Evolutionary conservation across 1,140 invertebrate species (phyloP), one percentile per base, ranked within the genome.

Genomic region (Cataglyphis hispanica): DNA sequence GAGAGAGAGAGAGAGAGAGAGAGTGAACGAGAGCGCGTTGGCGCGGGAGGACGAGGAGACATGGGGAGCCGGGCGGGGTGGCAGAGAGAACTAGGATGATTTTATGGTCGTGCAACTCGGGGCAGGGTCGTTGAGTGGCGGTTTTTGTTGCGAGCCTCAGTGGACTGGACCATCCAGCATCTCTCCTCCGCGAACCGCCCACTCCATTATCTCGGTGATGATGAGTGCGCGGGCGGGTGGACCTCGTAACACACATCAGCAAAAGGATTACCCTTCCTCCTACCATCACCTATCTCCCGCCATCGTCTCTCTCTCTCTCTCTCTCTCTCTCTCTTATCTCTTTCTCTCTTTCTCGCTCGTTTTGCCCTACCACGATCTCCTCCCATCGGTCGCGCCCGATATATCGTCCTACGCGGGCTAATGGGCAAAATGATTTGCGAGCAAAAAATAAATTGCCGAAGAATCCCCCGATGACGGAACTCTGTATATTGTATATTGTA

Each of bases 151-250:
- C 86, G 80, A 91, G 86, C 87, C 88, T 89, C 85, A 87, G 84
- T 93, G 89, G 89, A 91, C 89, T 87, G 89, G 91, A 89, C 80
- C 90, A 91, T 92, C 91, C 89, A 91, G 91, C 86, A 94, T 93
- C 89, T 90, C 89, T 90, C 85, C 91, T 93, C 90, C 87, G 91
- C 88, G 93, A 86, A 94, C 90, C 94, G 94, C 94, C 94, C 92
- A 95, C 94, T 94, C 94, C 92, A 95, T 95, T 95, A 95, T 93
- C 93, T 93, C 90, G 90, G 92, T 92, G 94, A 94, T 94, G 94
- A 94, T 94, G 93, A 94, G 94, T 94, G 93, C 93, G 93, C 93
- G 93, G 91, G 93, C 93, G 93, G 93, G 87, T 93, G 87, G 87
- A 91, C 90, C 93, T 93, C 92, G 92, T 94, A 93, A 93, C 93